Conservation (phyloP, 2,888 invertebrate genomes). For the Baronia brevicornis region DNA sequence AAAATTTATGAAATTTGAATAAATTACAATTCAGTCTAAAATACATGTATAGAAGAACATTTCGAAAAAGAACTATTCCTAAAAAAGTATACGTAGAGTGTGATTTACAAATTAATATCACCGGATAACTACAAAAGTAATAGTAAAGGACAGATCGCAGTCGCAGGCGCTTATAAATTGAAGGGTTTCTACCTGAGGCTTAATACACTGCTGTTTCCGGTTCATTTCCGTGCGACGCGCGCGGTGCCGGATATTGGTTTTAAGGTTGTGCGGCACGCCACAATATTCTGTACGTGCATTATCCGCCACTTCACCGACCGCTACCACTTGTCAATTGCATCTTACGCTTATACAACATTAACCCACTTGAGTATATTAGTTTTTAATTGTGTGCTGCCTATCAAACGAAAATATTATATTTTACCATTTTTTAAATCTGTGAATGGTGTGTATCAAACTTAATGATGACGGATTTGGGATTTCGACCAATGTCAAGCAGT, state of each 20-base stretch:
- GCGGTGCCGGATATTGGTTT: conserved; percentile 76
- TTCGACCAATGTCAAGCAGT: too few species aligned
- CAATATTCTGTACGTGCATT: too few species aligned
- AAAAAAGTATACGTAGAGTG: conserved; percentile 22
- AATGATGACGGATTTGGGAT: too few species aligned
- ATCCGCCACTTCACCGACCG: conserved; percentile 14
- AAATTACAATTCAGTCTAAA: too few species aligned
- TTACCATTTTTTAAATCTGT: too few species aligned
- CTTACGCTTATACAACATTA: conserved; percentile 11
- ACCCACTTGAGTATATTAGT: too few species aligned
- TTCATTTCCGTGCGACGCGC: conserved; percentile 75
- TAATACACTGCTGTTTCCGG: conserved; percentile 77
- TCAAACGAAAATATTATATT: too few species aligned
- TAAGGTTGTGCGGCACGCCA: conserved; percentile 72
- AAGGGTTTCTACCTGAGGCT: conserved; percentile 75
- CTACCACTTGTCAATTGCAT: conserved; percentile 9
- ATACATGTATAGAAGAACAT: too few species aligned
- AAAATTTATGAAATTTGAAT: too few species aligned
- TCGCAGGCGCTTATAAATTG: conserved; percentile 74
- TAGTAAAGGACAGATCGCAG: conserved; percentile 46
- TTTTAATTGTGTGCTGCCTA: too few species aligned
- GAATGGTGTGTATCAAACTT: too few species aligned
- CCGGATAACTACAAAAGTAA: conserved; percentile 49
- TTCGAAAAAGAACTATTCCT: too few species aligned
- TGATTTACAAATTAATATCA: conserved; percentile 60